Conservation (phyloP, 2,797 vertebrate species). For the Xerus rutilus region DNA sequence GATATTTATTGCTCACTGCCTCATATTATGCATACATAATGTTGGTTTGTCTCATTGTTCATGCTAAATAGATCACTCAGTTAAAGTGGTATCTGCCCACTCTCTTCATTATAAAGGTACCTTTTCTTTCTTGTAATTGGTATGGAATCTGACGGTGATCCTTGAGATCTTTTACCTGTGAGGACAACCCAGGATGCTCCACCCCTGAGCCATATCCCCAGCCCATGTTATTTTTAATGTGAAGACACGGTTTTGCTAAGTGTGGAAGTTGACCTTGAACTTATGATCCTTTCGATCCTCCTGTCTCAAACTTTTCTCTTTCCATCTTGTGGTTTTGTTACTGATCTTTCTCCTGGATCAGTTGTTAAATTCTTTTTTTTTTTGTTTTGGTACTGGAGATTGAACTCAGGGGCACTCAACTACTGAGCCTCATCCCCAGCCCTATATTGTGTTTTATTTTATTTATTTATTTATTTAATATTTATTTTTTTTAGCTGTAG, state of each 20-base stretch:
- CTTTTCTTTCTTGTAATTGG: not conserved
- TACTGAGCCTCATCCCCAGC: too few species aligned
- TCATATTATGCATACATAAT: not conserved
- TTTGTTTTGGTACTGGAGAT: too few species aligned
- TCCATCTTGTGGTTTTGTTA: not conserved
- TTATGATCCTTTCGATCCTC: too few species aligned
- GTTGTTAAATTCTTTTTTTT: not conserved
- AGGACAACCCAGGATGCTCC: too few species aligned
- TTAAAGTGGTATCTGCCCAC: not conserved
- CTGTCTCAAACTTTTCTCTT: not conserved
- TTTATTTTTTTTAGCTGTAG: too few species aligned
- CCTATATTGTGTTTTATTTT: too few species aligned
- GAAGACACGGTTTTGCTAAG: too few species aligned
- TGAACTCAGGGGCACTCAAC: too few species aligned
- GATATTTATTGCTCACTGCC: not conserved
- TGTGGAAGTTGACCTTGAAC: too few species aligned
- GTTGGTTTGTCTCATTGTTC: not conserved
- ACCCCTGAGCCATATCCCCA: too few species aligned
- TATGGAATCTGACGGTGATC: not conserved
- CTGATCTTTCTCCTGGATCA: not conserved
- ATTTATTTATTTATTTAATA: too few species aligned
- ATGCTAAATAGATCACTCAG: not conserved
- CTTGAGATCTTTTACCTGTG: not conserved
- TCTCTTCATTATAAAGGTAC: not conserved
- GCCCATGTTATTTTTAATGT: too few species aligned